Evolutionary conservation across 2,113 vertebrate genomes (phyloP), one percentile per base, ranked within the genome.

Genomic region (Actenoides hombroni): DNA sequence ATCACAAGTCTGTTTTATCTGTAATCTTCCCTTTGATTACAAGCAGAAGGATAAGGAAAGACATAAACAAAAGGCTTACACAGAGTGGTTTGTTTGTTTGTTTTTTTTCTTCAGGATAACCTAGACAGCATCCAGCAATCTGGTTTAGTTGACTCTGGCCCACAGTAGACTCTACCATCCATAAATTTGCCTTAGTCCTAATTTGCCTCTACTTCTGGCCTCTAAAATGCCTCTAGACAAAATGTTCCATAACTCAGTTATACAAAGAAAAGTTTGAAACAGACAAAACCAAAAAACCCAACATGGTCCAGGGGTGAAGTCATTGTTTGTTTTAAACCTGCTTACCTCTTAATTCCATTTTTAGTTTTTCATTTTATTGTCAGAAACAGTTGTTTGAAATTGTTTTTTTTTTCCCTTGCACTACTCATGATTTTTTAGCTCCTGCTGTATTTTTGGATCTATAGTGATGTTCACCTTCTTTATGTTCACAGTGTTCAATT

Each of bases 11-110:
- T 5, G 6, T 77, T 63, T 88, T 86, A 90, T 69, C 76, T 83
- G 35, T 92, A 93, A 92, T 83, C 71, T 94, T 95, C 80, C 88
- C 79, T 83, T 93, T 74, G 92, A 85, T 93, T 92, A 77, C 88
- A 42, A 88, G 46, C 46, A 81, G 83, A 90, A 84, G 59, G 29
- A n/a, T 51, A 76, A 82, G 39, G 71, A 86, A 80, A 64, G 64
- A 74, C 74, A 90, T 70, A 90, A 94, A 90, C 71, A 86, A 83
- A 83, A 88, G 63, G 75, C 77, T 90, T 94, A 83, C 31, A 15
- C 13, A 44, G 48, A 76, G 11, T 61, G 49, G 61, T 88, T 93
- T 90, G 93, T 40, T 25, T 69, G 92, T 77, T 90, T n/a, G n/a
- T 42, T 16, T 16, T 16, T 16, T 25, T 25, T 51, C 23, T 25